Evolutionary conservation across 2,888 invertebrate species (phyloP), one percentile per base, ranked within the genome.

Genomic region (Oscheius onirici): DNA sequence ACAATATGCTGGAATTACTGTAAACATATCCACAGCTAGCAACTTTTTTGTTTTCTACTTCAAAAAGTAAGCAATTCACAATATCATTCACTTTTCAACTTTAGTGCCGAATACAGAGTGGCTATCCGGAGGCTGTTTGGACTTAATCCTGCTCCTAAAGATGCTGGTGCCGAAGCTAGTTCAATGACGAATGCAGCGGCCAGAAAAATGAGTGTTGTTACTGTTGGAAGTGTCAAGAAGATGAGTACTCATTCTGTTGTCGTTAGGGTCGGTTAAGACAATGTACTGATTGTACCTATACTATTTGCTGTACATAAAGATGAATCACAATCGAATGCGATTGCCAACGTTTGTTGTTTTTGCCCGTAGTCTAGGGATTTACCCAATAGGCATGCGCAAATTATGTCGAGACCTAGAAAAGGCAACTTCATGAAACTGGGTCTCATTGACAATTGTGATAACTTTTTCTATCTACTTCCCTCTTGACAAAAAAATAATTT

Each of bases 1-100:
- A 63, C 73, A 74, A 73, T 77, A 77, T 44, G 77, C 77, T 40
- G 77, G 77, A 54, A 73, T 77, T 11, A 75, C 77, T 11, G 77
- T 77, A 41, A 77, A 77, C 51, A 67, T 73, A 1, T 73, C 77
- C 2, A 73, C 73, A 0, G 72, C 75, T 3, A 72, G 72, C 20
- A 77, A 77, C 44, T 69, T 75, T 15, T 77, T 77, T 26, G 77
- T 77, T 1, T 77, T 77, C 40, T 77, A 74, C 44, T 72, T 70
- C 1, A 74, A 74, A 65, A 77, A 77, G 76, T 76, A 24, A 65
- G 68, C 13, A n/a, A 2, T 13, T 44, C 17, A 3, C 46, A 57
- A 28, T 10, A 26, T 1, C 22, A n/a, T n/a, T 5, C 3, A 34
- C 5, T 34, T 34, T 6, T 3, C 34, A n/a, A 17, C 15, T 63